Percentiles rank a stretch among this genome's conserved stretches.
Evolutionary conservation across 2,888 invertebrate genomes (phyloP).

Genomic region (Sinhomidia bicolor): DNA sequence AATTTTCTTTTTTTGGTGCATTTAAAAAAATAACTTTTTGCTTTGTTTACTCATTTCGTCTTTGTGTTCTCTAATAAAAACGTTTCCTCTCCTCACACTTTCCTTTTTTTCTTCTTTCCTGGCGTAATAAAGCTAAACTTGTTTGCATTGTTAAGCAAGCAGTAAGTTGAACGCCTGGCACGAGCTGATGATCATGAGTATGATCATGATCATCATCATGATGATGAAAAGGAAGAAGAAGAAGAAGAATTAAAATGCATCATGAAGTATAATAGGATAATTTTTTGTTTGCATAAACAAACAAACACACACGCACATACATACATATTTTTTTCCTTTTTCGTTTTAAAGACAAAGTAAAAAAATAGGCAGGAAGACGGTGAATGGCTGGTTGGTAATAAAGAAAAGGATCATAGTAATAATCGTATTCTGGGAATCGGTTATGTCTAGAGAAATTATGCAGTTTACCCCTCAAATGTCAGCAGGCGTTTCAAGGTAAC

Average conservation of each 20-base stretch:
- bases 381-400: background rate
- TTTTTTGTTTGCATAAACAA: background rate
- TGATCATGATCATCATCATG: background rate
- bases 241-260: background rate
- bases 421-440: constrained; percentile 49
- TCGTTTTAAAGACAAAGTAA: background rate
- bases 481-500: constrained; percentile 50
- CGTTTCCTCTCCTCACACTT: constrained; percentile 1
- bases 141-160: background rate
- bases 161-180: background rate
- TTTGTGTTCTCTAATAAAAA: constrained; percentile 19
- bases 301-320: background rate
- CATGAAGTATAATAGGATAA: background rate
- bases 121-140: background rate
- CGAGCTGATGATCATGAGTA: constrained; percentile 38
- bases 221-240: constrained; percentile 1
- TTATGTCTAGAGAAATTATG: constrained; percentile 44
- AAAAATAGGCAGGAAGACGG: background rate
- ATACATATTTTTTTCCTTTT: background rate
- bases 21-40: constrained; percentile 31
- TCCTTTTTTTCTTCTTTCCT: background rate
- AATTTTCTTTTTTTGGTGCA: too few species aligned
- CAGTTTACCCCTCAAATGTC: constrained; percentile 56
- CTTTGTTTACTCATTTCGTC: constrained; percentile 32
- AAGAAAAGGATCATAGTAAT: constrained; percentile 43